phyloP scores from a whole-genome alignment of 2,888 invertebrate species.

The Pediacus dermestoides region DNA sequence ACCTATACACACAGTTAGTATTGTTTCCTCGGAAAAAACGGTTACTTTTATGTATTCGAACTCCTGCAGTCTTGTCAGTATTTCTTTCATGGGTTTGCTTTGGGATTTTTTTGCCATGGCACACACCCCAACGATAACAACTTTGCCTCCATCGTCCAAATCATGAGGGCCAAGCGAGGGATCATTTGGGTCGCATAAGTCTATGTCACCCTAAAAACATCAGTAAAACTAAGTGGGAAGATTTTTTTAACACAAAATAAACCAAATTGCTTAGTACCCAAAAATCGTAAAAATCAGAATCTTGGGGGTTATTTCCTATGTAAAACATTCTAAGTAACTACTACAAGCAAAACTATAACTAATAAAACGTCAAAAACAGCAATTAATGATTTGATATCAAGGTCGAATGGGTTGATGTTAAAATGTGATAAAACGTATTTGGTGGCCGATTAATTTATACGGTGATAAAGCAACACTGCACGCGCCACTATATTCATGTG shows the following conservation, averaged over 20 bases:
- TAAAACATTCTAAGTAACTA: conserved; percentile 7
- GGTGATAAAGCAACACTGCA: no score
- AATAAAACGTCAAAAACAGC: conserved; percentile 11
- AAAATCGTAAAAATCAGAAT: no score
- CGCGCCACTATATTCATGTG: no score
- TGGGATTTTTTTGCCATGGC: conserved; percentile 99
- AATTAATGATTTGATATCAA: no score
- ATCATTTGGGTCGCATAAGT: conserved; percentile 64
- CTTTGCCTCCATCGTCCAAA: conserved; percentile 67
- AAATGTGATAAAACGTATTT: no score
- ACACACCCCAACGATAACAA: conserved; percentile 96
- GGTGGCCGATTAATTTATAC: no score
- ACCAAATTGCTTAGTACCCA: no score
- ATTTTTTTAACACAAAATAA: no score
- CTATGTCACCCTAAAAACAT: conserved; percentile 73
- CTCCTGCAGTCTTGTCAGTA: conserved; percentile 90
- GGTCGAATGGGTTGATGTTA: no score
- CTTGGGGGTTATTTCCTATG: conserved; percentile 9
- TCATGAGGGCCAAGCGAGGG: conserved; percentile 48
- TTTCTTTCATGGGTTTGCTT: conserved; percentile 99
- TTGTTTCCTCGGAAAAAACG: conserved; percentile 94
- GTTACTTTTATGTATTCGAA: conserved; percentile 94
- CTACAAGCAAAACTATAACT: neutral
- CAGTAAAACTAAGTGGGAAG: no score
- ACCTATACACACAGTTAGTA: conserved; percentile 69